These are phyloP conservation scores for Periophthalmus modestus DNA, from an alignment of 2,113 vertebrate species.

Conservation along the genomic window DNA sequence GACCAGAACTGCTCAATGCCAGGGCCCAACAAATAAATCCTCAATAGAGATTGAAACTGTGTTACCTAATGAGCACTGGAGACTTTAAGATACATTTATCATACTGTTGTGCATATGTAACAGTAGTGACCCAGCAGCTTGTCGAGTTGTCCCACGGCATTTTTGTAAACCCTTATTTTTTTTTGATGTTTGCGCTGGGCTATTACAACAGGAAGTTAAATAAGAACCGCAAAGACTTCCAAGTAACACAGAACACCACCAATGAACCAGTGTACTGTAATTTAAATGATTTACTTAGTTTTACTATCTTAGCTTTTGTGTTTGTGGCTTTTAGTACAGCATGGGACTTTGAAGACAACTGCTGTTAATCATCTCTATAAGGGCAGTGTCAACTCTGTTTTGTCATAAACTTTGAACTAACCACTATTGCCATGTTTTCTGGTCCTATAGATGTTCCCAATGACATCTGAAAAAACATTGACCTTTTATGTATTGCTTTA, in stretches of 20 bases:
- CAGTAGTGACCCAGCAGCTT: background rate
- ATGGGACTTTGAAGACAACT: background rate
- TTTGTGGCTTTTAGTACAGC: background rate
- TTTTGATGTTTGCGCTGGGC: background rate
- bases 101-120: too few relatives aligned
- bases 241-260: background rate
- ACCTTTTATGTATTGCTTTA: background rate
- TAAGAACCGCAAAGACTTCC: background rate
- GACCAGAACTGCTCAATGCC: too few relatives aligned
- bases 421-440: background rate
- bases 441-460: background rate
- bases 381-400: conserved; percentile 16
- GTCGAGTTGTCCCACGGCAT: background rate
- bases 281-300: background rate
- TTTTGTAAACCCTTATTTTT: background rate
- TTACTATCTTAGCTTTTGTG: background rate
- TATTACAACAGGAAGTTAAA: background rate
- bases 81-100: too few relatives aligned
- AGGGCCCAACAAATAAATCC: too few relatives aligned
- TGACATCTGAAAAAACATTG: background rate
- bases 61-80: background rate
- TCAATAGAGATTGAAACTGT: too few relatives aligned
- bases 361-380: background rate
- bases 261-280: background rate
- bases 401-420: conserved; percentile 8